Conservation (phyloP, 1,140 invertebrate genomes). For the Cecropterus lyciades region DNA sequence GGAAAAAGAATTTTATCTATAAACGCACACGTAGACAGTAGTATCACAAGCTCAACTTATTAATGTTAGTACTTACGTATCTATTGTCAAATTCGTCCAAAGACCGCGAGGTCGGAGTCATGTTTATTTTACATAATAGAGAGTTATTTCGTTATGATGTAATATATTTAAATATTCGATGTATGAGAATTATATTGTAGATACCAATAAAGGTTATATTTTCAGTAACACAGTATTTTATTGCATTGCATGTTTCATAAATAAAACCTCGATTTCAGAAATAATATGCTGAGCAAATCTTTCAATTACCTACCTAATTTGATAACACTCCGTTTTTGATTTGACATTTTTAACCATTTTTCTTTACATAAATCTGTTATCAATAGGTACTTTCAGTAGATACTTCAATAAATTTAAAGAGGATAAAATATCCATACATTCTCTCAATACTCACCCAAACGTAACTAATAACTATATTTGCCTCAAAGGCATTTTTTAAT, state of each 20-base stretch:
- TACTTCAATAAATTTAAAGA: too few relatives aligned
- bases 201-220: constrained; percentile 76
- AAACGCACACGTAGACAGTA: constrained; percentile 15
- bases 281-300: too few relatives aligned
- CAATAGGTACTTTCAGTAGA: too few relatives aligned
- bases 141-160: constrained; percentile 67
- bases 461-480: too few relatives aligned
- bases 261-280: too few relatives aligned
- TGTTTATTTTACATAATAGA: constrained; percentile 62
- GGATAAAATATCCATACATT: too few relatives aligned
- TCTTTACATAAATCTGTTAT: too few relatives aligned
- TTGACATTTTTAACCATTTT: too few relatives aligned
- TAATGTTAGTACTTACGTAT: constrained; percentile 40
- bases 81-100: constrained; percentile 56
- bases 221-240: constrained; percentile 37
- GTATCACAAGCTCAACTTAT: constrained; percentile 26
- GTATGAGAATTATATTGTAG: constrained; percentile 72
- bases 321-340: too few relatives aligned
- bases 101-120: constrained; percentile 74
- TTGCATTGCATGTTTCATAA: not conserved
- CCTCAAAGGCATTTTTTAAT: too few relatives aligned
- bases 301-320: too few relatives aligned
- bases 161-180: constrained; percentile 72
- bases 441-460: too few relatives aligned
- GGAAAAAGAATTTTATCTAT: not conserved